These are phyloP conservation scores for Epizoanthus fatuus DNA, from an alignment of 92 coral and sea anemone species.

Conservation along the genomic window DNA sequence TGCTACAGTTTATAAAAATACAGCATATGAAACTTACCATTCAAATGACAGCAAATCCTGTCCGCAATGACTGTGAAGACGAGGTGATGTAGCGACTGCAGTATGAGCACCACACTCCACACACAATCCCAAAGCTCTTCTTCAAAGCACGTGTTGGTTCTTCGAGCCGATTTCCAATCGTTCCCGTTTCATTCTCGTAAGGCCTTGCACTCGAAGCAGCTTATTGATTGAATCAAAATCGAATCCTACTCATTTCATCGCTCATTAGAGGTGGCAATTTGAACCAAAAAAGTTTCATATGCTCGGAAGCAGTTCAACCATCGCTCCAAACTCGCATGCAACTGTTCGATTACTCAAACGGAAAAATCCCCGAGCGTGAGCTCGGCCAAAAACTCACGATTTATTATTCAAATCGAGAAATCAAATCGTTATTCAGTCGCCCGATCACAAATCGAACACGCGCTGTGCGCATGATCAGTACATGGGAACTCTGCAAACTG, in stretches of 20 bases:
- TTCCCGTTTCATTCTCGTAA: background rate
- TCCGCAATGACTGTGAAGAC: background rate
- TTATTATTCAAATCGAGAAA: too few species aligned
- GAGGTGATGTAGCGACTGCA: slow-evolving; percentile 9
- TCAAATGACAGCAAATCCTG: background rate
- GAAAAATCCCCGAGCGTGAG: too few species aligned
- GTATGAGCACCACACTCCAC: background rate
- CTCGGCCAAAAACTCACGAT: too few species aligned
- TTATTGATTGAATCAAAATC: background rate
- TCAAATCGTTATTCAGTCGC: too few species aligned
- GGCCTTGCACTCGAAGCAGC: background rate
- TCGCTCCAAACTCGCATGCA: too few species aligned
- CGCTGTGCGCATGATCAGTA: too few species aligned
- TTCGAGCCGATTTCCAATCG: slow-evolving; percentile 4
- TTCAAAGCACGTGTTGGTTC: slow-evolving; percentile 1
- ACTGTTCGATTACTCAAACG: too few species aligned
- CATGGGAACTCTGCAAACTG: too few species aligned
- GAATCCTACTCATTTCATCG: background rate
- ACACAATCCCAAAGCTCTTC: background rate
- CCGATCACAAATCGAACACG: too few species aligned
- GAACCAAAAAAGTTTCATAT: too few species aligned
- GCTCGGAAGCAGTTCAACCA: too few species aligned
- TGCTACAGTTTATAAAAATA: background rate
- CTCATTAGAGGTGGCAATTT: background rate
- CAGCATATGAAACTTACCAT: background rate